These are phyloP conservation scores for Mycetomoellerius zeteki DNA, from an alignment of 1,140 invertebrate genomes.

Conservation along the genomic window DNA sequence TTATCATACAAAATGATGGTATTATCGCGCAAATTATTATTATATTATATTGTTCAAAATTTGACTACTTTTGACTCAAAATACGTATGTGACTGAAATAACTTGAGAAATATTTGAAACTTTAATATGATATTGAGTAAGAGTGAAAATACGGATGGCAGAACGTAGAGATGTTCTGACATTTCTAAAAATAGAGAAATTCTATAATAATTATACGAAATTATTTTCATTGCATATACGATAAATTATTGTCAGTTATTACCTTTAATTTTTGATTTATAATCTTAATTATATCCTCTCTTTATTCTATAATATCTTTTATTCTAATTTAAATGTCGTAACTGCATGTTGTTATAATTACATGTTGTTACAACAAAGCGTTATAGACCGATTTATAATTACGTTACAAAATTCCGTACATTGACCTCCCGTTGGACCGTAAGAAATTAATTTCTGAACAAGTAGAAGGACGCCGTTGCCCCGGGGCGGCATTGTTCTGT, in stretches of 20 bases:
- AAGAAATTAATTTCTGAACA: constrained; percentile 72
- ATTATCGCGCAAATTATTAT: not conserved
- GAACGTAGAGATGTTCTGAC: not conserved
- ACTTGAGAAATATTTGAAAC: not conserved
- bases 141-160: not conserved
- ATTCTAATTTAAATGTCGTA: not conserved
- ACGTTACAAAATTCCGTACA: constrained; percentile 69
- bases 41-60: not conserved
- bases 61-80: not conserved
- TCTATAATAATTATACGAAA: not conserved
- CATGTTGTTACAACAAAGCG: no score
- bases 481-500: constrained; percentile 59
- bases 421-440: constrained; percentile 51
- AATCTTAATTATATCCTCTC: not conserved
- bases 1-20: not conserved
- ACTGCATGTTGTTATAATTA: not conserved
- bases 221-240: not conserved
- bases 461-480: constrained; percentile 46
- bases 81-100: not conserved
- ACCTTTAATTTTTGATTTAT: not conserved
- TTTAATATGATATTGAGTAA: not conserved
- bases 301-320: not conserved
- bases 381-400: constrained; percentile 61
- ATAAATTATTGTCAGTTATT: not conserved
- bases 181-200: not conserved